Percentiles rank a stretch among this genome's conserved stretches.
Evolutionary conservation across 2,113 vertebrate genomes (phyloP).

Genomic region (Acanthochromis polyacanthus): DNA sequence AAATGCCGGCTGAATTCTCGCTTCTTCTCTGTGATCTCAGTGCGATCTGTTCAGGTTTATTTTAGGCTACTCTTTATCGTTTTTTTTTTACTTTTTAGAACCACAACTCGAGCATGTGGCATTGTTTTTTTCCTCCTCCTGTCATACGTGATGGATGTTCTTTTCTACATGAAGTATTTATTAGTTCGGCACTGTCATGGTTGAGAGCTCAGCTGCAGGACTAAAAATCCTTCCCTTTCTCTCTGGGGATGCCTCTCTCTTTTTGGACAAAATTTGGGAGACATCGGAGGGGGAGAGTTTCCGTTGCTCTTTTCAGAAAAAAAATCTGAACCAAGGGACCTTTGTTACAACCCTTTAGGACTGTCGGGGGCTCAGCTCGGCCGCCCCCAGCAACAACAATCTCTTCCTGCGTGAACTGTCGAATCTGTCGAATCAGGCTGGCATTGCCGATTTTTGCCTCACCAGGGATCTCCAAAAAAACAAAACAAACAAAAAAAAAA

Average conservation of each 20-base stretch:
- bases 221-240: constrained; percentile 28
- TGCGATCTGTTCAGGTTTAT: constrained; percentile 73
- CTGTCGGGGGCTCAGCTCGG: constrained; percentile 1
- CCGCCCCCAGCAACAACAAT: constrained; percentile 32
- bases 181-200: constrained; percentile 84
- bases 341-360: constrained; percentile 50
- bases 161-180: constrained; percentile 86
- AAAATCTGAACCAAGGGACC: constrained; percentile 19
- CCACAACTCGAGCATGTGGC: constrained; percentile 79
- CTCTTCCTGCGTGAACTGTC: constrained; percentile 48
- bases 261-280: constrained; percentile 20
- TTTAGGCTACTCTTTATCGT: constrained; percentile 47
- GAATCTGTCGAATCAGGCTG: constrained; percentile 56
- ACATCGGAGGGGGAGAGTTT: neutral
- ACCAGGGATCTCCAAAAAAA: constrained; percentile 51
- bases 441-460: constrained; percentile 70
- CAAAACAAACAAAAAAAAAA: constrained; percentile 10
- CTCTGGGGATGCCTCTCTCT: constrained; percentile 13
- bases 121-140: constrained; percentile 69
- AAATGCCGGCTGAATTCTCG: constrained; percentile 29
- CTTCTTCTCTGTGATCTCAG: constrained; percentile 65
- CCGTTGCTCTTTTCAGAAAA: constrained; percentile 17
- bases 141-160: constrained; percentile 57
- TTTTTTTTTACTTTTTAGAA: constrained; percentile 54
- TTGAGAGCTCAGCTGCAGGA: constrained; percentile 65